Base-by-base conservation (phyloP, 2,113 vertebrate genomes). In the Gymnarchus niloticus region DNA sequence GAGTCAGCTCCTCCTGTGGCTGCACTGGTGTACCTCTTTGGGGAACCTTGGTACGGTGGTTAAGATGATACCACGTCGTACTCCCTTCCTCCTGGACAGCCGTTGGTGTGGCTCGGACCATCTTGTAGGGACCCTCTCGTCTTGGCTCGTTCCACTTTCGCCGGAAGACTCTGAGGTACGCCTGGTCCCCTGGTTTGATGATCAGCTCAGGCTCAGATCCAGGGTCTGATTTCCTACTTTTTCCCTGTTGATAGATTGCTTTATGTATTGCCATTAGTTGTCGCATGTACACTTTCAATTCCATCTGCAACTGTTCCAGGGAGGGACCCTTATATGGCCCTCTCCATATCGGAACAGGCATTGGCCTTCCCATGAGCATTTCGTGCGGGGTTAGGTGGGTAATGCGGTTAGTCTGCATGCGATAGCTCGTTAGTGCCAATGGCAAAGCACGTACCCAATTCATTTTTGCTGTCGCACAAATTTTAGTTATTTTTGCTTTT, bases 401-500 rank as follows among this genome's bases (percentile, higher is more conserved):
- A 3, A 48, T 6, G 12, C 49, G n/a, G 49, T 82, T n/a, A 4
- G 49, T 82, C 51, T 82, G 23, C 49, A 82, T 82, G 23, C 49
- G 81, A 54, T 82, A 82, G 6, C 6, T 7, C 49, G 54, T 52
- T 25, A 82, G 28, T 28, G 81, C 81, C 3, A 82, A 23, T 46
- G 81, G 81, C 9, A 56, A 54, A 1, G 81, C 81, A 82, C 54
- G 49, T 5, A 56, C 81, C 81, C 81, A 82, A 17, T 82, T 82
- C 48, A 82, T n/a, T 8, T 54, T 82, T 6, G 48, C 33, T 6
- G 21, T 33, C 4, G 23, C 54, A 49, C 54, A 57, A 7, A 80
- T 85, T 8, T 85, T 81, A 10, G 1, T 48, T 2, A 85, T 5
- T 81, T 81, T 44, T 2, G 21, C 6, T 23, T 81, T 81, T 17